Base-by-base conservation (phyloP, 2,888 invertebrate genomes). In the Ceriagrion tenellum region DNA sequence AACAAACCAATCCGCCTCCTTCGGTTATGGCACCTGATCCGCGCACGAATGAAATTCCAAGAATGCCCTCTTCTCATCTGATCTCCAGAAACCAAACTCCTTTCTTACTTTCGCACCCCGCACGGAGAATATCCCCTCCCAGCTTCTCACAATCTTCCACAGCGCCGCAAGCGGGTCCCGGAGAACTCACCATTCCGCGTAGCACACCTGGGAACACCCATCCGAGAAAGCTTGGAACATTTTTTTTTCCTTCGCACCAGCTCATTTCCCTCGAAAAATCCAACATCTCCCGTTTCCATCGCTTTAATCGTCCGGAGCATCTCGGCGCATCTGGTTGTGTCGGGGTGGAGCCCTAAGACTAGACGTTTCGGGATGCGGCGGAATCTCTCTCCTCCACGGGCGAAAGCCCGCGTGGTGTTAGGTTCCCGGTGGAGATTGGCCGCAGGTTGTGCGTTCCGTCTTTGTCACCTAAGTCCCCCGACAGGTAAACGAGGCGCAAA, bases 21-120 rank as follows among this genome's bases (percentile, higher is more conserved):
- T 12, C 89, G 55, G 55, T 47, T 89, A 89, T 89, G 89, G 55
- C 89, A 89, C 89, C 89, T 89, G 89, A 89, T 55, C 89, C 89
- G 13, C 55, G 26, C 47, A 13, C 26, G 89, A 55, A 89, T 89
- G 55, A 89, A 89, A 89, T 89, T 89, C 55, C 89, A n/a, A 89
- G 47, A 81, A 81, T 81, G 81, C 81, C 47, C 47, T 55, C 40
- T 35, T 88, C 18, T 35, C 47, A 40, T 88, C 47, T 88, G 55
- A 20, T 26, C 47, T 30, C 40, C 88, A 13, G 55, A 47, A 55
- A 55, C 89, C 89, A n/a, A 55, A 47, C 12, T 26, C 89, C 89
- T 55, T 89, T 55, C 55, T 13, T 20, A 3, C 55, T 55, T 23
- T 55, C 88, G 2, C 40, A 40, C 47, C n/a, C 55, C 47, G 26